Percentiles rank a stretch among this genome's conserved stretches.
phyloP scores from a whole-genome alignment of 2,113 vertebrate species.

The Eudorcas thomsonii region DNA sequence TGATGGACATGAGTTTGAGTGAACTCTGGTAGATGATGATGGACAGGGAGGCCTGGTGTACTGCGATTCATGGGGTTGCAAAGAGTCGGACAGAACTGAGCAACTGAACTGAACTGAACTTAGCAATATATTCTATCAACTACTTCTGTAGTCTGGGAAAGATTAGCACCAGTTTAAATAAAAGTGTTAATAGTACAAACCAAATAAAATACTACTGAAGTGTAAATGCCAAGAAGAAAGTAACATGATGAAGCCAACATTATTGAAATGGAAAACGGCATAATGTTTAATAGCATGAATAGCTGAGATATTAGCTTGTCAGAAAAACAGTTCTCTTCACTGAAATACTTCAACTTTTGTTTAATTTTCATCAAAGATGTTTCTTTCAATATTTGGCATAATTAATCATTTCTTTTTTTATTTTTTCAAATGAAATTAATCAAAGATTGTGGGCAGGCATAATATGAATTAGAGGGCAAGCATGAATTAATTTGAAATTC shows the following conservation, averaged over 20 bases:
- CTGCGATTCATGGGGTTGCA: too few relatives aligned
- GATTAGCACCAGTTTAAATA: background rate
- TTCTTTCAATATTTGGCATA: constrained; percentile 15
- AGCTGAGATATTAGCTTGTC: background rate
- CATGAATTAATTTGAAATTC: background rate
- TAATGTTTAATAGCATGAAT: background rate
- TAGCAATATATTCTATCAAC: background rate
- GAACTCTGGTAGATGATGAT: too few relatives aligned
- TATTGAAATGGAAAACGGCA: background rate
- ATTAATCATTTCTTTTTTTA: background rate
- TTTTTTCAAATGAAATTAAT: background rate
- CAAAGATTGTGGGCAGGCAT: background rate
- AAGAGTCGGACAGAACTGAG: too few relatives aligned
- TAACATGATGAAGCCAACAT: background rate
- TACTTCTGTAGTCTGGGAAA: background rate
- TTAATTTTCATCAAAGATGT: constrained; percentile 20
- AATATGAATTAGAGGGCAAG: background rate
- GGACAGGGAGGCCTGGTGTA: too few relatives aligned
- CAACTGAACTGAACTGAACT: too few relatives aligned
- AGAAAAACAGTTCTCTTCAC: background rate
- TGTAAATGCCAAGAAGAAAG: background rate
- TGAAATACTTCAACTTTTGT: constrained; percentile 21
- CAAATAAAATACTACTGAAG: constrained; percentile 31
- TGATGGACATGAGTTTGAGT: too few relatives aligned
- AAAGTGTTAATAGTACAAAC: background rate